Conservation (phyloP, 1,140 invertebrate genomes). For the Anagrus nilaparvatae region DNA sequence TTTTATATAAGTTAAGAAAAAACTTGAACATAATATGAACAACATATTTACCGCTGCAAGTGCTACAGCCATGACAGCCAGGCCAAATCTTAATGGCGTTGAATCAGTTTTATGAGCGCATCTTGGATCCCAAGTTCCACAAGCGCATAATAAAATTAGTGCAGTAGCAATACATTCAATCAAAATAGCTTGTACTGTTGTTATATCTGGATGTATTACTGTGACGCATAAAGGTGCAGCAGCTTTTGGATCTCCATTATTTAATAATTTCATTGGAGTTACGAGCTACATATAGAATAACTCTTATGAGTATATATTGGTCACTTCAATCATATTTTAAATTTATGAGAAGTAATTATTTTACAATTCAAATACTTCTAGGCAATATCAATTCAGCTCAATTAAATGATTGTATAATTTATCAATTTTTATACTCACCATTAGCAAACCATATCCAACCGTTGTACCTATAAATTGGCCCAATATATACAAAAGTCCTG, state of each 20-base stretch:
- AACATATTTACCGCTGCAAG: no score
- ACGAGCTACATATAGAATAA: conserved; percentile 30
- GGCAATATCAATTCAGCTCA: no score
- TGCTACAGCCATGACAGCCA: no score
- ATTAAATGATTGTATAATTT: no score
- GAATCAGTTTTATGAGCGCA: conserved; percentile 48
- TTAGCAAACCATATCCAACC: conserved; percentile 54
- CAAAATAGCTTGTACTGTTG: conserved; percentile 38
- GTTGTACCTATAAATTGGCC: conserved; percentile 61
- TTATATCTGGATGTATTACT: conserved; percentile 37
- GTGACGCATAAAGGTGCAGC: conserved; percentile 52
- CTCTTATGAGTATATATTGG: no score
- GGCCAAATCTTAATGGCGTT: conserved; percentile 49
- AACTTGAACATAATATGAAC: conserved; percentile 50
- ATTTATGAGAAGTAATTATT: no score
- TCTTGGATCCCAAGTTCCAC: conserved; percentile 52
- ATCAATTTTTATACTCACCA: no score
- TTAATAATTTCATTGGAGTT: conserved; percentile 38
- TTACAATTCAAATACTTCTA: no score
- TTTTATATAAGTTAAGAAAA: no score
- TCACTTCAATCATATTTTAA: no score
- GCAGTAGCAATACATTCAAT: conserved; percentile 51
- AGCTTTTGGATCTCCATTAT: conserved; percentile 14
- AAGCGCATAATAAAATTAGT: conserved; percentile 51
- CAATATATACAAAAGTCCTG: conserved; percentile 58